Conservation (phyloP, 1,140 invertebrate species). For the Phthorimaea operculella region DNA sequence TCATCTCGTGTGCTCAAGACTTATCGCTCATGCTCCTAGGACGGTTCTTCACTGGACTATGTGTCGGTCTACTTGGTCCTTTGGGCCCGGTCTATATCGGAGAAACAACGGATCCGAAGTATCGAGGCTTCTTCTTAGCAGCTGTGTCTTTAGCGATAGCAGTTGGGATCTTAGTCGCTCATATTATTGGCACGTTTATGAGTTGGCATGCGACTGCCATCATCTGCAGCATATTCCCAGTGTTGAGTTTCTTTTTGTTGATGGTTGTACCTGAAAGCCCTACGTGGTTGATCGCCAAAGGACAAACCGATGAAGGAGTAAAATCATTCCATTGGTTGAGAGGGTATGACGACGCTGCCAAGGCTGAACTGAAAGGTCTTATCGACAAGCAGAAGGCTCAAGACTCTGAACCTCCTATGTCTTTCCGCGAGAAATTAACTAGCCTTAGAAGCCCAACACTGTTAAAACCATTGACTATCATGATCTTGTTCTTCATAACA, state of each 20-base stretch:
- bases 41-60: constrained; percentile 74
- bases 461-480: constrained; percentile 70
- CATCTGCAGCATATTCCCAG: constrained; percentile 64
- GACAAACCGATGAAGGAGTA: constrained; percentile 61
- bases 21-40: constrained; percentile 70
- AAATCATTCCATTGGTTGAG: constrained; percentile 67
- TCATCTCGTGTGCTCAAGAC: constrained; percentile 68
- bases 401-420: constrained; percentile 38
- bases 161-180: constrained; percentile 67
- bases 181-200: constrained; percentile 71
- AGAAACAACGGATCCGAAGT: constrained; percentile 69
- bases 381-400: constrained; percentile 50
- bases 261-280: constrained; percentile 77
- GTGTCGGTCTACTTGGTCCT: constrained; percentile 65
- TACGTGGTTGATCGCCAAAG: constrained; percentile 73
- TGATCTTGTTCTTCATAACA: constrained; percentile 71
- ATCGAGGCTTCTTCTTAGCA: constrained; percentile 70
- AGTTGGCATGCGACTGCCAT: constrained; percentile 70
- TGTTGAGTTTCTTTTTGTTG: constrained; percentile 59
- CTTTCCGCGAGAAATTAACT: constrained; percentile 40
- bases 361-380: constrained; percentile 61
- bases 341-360: constrained; percentile 61
- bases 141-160: constrained; percentile 68
- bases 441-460: constrained; percentile 58
- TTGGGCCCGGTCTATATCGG: constrained; percentile 68